Base-by-base conservation (phyloP, 2,113 vertebrate species). In the Malurus melanocephalus region DNA sequence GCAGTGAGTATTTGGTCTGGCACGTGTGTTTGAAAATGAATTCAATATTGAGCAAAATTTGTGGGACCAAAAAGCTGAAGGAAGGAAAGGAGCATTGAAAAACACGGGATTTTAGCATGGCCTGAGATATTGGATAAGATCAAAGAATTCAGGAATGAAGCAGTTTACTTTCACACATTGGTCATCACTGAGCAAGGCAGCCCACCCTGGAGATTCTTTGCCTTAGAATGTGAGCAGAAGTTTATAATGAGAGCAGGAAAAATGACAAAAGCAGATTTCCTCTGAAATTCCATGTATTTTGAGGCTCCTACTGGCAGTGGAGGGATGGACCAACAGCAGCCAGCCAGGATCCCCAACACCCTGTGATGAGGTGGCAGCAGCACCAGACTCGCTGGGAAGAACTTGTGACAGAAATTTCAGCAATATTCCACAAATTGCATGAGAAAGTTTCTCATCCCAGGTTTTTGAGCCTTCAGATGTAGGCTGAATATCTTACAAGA, bases 41-140 rank as follows among this genome's bases (percentile, higher is more conserved):
- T 64, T 85, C 42, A 77, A 35, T 74, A 87, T 28, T 49, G 84
- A 93, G 28, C n/a, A 78, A 77, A 72, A 94, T 81, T 30, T 86
- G 68, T 72, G 53, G 51, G 38, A 65, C 68, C 19, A 55, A 75
- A 92, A 90, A 81, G 43, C 45, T 61, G 30, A 88, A 90, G 78
- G 23, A 80, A 74, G 66, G 88, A 49, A 93, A 85, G 28, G 4
- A 68, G 7, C 42, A 10, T 4, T 21, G 27, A 40, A 83, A 59
- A 62, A 40, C 35, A 60, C 7, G 19, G 48, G 33, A 69, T 22
- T 49, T 55, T 65, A 19, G 12, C 28, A 75, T 3, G 15, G 75
- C 68, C 77, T 3, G 3, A 73, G 90, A 22, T 23, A 66, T 13
- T 11, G 75, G 40, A 30, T 30, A 43, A 38, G 55, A 90, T 52